Conservation (phyloP, 1,140 invertebrate species). For the Drosophila ambigua region DNA sequence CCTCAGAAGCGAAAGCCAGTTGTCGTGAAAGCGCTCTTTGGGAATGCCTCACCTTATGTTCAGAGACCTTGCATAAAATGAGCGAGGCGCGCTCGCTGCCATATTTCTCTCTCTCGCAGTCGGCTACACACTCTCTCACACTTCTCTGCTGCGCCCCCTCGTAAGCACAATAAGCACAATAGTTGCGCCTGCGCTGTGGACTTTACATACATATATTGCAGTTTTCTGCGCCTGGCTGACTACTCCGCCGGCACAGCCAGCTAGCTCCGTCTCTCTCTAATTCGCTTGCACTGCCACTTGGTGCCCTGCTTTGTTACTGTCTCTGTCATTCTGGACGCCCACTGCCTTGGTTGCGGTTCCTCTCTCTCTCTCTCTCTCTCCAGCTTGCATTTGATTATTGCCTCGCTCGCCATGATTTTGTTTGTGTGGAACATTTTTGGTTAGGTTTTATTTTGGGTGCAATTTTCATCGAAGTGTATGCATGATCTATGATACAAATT, state of each 20-base stretch:
- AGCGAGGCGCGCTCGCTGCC: background rate
- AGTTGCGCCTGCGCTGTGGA: slow-evolving; percentile 45
- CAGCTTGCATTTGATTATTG: too few species aligned
- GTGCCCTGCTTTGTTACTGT: background rate
- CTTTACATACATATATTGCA: slow-evolving; percentile 12
- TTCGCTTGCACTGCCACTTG: background rate
- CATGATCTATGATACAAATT: slow-evolving; percentile 30
- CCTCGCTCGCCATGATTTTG: background rate
- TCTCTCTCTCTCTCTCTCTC: background rate
- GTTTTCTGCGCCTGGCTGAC: background rate
- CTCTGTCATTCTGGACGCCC: background rate
- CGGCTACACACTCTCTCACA: background rate
- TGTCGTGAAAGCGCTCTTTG: background rate
- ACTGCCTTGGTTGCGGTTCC: slow-evolving; percentile 15
- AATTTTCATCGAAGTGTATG: slow-evolving; percentile 6
- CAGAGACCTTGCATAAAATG: too few species aligned
- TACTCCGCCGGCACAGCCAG: background rate
- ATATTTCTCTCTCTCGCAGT: slow-evolving; percentile 1
- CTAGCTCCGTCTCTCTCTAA: background rate
- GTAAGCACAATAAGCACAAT: slow-evolving; percentile 7
- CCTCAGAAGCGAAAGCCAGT: too few species aligned
- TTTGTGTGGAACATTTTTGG: slow-evolving; percentile 30
- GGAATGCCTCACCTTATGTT: too few species aligned
- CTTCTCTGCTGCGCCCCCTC: background rate
- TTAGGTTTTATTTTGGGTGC: slow-evolving; percentile 46